Conservation (phyloP, 2,113 vertebrate species). For the Siniperca chuatsi region DNA sequence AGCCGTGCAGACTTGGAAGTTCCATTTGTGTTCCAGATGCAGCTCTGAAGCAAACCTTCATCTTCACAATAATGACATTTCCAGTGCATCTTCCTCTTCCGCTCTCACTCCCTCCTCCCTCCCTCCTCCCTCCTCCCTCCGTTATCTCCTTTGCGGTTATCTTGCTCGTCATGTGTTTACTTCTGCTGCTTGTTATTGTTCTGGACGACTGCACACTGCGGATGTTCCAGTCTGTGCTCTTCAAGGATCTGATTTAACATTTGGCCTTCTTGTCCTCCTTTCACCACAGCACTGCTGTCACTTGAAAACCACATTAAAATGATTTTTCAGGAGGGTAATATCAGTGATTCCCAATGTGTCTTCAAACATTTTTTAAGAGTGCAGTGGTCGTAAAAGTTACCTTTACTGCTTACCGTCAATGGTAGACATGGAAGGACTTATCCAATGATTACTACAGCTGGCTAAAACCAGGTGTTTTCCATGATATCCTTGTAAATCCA, state of each 20-base stretch:
- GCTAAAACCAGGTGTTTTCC: neutral
- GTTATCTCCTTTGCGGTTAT: neutral
- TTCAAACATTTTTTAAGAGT: neutral
- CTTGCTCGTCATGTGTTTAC: neutral
- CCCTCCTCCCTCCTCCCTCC: neutral
- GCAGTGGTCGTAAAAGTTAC: neutral
- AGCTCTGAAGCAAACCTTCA: slow-evolving; percentile 10
- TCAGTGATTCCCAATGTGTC: neutral
- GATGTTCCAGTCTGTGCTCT: neutral
- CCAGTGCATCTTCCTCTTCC: neutral
- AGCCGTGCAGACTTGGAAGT: neutral
- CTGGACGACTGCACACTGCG: neutral
- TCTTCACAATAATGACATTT: slow-evolving; percentile 11
- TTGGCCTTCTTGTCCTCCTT: neutral
- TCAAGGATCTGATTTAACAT: neutral
- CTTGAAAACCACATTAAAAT: neutral
- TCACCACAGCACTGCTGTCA: neutral
- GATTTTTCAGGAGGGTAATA: neutral
- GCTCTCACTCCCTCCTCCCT: neutral
- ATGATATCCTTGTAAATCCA: neutral
- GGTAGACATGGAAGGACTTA: neutral
- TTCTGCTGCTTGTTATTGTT: slow-evolving; percentile 3
- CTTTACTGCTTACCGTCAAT: neutral
- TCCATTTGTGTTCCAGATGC: slow-evolving; percentile 32
- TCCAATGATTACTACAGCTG: neutral